Conservation (phyloP, 2,888 invertebrate genomes). For the Rhaphigaster nebulosa region DNA sequence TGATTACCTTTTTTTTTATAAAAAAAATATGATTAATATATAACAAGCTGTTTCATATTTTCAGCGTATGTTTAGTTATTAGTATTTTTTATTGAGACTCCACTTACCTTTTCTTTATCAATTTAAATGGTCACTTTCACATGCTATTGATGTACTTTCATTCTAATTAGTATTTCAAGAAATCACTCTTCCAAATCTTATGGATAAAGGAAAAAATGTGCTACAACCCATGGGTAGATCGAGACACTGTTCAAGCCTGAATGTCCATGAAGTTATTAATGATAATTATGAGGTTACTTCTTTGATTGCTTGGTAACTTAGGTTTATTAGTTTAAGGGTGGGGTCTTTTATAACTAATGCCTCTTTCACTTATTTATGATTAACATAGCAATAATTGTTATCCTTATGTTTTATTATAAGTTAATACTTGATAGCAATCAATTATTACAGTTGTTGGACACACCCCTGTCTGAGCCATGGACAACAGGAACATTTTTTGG, state of each 20-base stretch:
- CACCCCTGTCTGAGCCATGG: constrained; percentile 57
- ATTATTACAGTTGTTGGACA: constrained; percentile 51
- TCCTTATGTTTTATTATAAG: background rate
- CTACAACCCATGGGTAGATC: constrained; percentile 2
- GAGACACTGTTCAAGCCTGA: background rate
- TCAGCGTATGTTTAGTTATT: constrained; percentile 53
- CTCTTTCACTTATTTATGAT: background rate
- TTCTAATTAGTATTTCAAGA: constrained; percentile 19
- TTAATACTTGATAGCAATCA: background rate
- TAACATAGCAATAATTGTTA: background rate
- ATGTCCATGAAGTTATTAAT: constrained; percentile 22
- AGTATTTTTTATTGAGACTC: constrained; percentile 43
- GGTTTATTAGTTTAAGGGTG: constrained; percentile 16
- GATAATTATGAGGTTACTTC: constrained; percentile 41
- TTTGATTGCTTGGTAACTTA: background rate
- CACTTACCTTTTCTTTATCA: constrained; percentile 27
- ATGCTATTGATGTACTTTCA: constrained; percentile 19
- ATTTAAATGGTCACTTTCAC: background rate
- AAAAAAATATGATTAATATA: constrained; percentile 51
- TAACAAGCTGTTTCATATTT: constrained; percentile 50
- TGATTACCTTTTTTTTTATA: background rate
- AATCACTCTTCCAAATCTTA: constrained; percentile 47
- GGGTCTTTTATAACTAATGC: background rate
- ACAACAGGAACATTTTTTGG: background rate
- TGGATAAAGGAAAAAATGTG: constrained; percentile 56